phyloP scores from a whole-genome alignment of 2,797 vertebrate species.

The Rousettus madagascariensis region DNA sequence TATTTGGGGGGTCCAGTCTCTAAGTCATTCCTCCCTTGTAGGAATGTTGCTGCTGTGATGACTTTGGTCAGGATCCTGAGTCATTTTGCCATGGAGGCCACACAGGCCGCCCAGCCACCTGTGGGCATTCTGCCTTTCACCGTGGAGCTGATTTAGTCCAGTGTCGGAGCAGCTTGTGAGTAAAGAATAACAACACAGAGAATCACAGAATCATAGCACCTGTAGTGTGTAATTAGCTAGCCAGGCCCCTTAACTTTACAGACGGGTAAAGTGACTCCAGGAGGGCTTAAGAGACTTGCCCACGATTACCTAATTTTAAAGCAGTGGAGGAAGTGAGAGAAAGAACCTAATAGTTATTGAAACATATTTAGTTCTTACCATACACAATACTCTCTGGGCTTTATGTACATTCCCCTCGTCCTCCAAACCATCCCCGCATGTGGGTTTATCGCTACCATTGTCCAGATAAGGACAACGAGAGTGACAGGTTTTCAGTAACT shows the following conservation, averaged over 20 bases:
- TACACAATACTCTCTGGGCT: accelerated
- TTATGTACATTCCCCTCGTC: neutral
- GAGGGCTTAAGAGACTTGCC: neutral
- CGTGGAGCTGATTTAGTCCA: neutral
- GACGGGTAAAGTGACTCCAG: neutral
- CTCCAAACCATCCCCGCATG: neutral
- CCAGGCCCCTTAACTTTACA: neutral
- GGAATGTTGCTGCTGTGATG: neutral
- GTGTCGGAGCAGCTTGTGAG: neutral
- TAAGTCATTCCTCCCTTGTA: neutral
- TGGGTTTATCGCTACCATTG: neutral
- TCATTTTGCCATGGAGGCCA: neutral
- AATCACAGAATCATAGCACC: neutral
- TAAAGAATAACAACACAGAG: neutral
- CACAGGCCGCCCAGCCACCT: too few species aligned
- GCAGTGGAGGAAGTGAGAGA: neutral
- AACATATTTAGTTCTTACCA: neutral
- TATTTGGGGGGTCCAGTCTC: neutral
- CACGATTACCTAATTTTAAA: neutral
- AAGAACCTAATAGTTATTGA: neutral
- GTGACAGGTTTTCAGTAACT: neutral
- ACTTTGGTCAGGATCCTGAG: neutral
- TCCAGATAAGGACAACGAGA: neutral
- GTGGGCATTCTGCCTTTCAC: neutral
- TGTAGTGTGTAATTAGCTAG: neutral